Percentiles rank a stretch among this genome's conserved stretches.
Conservation (phyloP, 1,140 invertebrate genomes). For the Triops cancriformis region DNA sequence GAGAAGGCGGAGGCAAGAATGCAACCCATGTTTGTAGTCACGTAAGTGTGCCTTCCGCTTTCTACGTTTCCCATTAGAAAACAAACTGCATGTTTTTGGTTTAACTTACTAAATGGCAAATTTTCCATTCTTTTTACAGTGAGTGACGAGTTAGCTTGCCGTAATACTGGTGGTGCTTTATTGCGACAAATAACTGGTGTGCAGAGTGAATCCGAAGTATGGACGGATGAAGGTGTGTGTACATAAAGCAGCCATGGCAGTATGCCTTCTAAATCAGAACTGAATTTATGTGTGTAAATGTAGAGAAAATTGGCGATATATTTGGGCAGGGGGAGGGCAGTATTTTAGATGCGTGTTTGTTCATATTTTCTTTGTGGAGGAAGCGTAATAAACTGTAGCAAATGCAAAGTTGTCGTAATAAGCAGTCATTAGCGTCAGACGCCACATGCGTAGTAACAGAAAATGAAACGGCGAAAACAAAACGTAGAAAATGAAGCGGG, state of each 20-base stretch:
- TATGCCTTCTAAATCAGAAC: not conserved
- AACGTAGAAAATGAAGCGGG: too few species aligned
- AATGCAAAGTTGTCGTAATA: not conserved
- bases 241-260: not conserved
- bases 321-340: not conserved
- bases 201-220: not conserved
- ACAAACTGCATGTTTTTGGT: not conserved
- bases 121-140: not conserved
- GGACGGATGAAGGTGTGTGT: not conserved
- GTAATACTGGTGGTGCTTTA: slow-evolving; percentile 13
- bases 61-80: too few species aligned
- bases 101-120: not conserved
- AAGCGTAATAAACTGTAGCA: not conserved
- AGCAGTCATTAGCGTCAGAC: too few species aligned
- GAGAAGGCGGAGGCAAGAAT: too few species aligned
- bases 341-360: slow-evolving; percentile 8
- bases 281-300: not conserved
- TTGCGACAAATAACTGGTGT: not conserved
- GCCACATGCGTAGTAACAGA: too few species aligned
- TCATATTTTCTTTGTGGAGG: not conserved
- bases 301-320: not conserved
- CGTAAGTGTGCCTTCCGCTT: too few species aligned
- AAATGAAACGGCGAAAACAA: too few species aligned
- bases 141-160: not conserved
- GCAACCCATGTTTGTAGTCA: too few species aligned